These are phyloP conservation scores for Sebastes matsubarae DNA, from an alignment of 2,797 vertebrate genomes.

Conservation along the genomic window DNA sequence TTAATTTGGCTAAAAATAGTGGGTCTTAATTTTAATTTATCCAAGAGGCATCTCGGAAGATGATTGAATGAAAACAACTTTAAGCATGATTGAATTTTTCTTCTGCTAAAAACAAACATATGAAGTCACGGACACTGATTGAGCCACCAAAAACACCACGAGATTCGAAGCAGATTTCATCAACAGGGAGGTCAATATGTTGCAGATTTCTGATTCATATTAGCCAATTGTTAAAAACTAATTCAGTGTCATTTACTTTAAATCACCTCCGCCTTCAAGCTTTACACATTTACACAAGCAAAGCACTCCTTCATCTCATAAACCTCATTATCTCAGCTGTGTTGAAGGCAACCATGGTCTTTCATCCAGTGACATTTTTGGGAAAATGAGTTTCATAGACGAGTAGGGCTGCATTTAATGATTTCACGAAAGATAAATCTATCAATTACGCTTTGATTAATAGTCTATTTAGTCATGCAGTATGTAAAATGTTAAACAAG, in stretches of 20 bases:
- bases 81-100: slow-evolving; percentile 1
- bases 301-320: not conserved
- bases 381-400: not conserved
- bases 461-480: not conserved
- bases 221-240: not conserved
- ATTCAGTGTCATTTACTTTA: not conserved
- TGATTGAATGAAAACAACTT: slow-evolving; percentile 7
- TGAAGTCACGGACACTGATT: not conserved
- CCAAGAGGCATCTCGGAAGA: not conserved
- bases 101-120: not conserved
- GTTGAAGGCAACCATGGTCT: not conserved
- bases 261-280: not conserved
- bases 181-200: not conserved
- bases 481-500: slow-evolving; percentile 3
- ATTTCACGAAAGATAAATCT: not conserved
- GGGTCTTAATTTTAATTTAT: not conserved
- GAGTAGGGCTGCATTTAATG: not conserved
- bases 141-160: not conserved
- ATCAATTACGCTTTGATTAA: slow-evolving; percentile 1
- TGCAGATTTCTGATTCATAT: not conserved
- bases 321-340: not conserved
- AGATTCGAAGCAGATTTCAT: not conserved
- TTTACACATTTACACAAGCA: no score
- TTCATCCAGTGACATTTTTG: slow-evolving; percentile 21
- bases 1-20: slow-evolving; percentile 38